These are phyloP conservation scores for Tenodera sinensis DNA, from an alignment of 2,888 invertebrate species.

Conservation along the genomic window DNA sequence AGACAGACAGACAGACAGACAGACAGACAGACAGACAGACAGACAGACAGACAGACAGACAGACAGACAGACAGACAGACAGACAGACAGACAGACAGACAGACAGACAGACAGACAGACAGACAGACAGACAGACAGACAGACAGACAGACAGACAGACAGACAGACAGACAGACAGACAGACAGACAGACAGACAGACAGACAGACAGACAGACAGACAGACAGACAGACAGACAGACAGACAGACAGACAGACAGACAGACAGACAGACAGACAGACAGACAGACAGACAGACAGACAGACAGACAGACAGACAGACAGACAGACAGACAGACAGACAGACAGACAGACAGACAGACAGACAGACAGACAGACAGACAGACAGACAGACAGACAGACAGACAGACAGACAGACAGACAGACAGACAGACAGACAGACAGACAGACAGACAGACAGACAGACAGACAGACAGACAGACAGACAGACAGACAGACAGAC, in stretches of 20 bases:
- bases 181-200: neutral
- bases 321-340: neutral
- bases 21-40: neutral
- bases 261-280: neutral
- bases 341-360: neutral
- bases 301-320: neutral
- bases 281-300: neutral
- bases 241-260: neutral
- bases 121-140: neutral
- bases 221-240: neutral
- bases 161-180: neutral
- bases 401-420: neutral
- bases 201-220: neutral
- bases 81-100: neutral
- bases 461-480: neutral
- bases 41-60: neutral
- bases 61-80: neutral
- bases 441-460: neutral
- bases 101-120: neutral
- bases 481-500: neutral
- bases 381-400: neutral
- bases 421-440: neutral
- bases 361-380: neutral
- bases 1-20: neutral
- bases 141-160: neutral